phyloP scores from a whole-genome alignment of 37 sponge, comb jelly and placozoan species.

The Lycopodina hypogea region DNA sequence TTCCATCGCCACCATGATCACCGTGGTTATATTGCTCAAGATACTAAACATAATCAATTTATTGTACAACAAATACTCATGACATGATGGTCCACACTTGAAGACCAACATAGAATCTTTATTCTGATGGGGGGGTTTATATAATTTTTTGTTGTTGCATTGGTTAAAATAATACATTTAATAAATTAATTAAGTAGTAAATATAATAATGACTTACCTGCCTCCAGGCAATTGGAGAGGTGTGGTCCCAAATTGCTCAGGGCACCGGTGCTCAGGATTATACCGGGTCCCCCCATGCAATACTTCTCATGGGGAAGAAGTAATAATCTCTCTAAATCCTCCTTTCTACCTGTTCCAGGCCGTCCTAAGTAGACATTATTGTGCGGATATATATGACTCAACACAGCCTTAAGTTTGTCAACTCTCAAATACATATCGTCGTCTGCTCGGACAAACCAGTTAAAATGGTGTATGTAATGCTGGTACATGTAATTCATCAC shows the following conservation, averaged over 20 bases:
- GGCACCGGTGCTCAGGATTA: constrained; percentile 57
- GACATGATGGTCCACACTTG: too few relatives aligned
- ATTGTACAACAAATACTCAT: too few relatives aligned
- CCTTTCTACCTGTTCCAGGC: constrained; percentile 42
- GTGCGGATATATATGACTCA: constrained; percentile 40
- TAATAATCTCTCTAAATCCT: constrained; percentile 33
- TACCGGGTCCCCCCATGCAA: constrained; percentile 83
- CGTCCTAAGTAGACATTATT: constrained; percentile 63
- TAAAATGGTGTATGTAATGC: constrained; percentile 49
- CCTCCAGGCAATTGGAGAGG: constrained; percentile 28
- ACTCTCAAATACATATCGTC: constrained; percentile 58
- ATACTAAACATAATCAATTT: too few relatives aligned
- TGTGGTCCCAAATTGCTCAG: constrained; percentile 42
- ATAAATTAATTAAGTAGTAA: neutral
- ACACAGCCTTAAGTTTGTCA: constrained; percentile 25
- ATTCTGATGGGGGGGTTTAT: too few relatives aligned
- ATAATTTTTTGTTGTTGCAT: too few relatives aligned
- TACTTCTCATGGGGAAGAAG: constrained; percentile 67
- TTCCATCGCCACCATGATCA: constrained; percentile 3
- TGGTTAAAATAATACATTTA: too few relatives aligned
- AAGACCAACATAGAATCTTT: too few relatives aligned
- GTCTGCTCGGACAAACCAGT: constrained; percentile 81
- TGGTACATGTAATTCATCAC: constrained; percentile 71
- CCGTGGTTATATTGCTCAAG: too few relatives aligned
- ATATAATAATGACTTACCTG: constrained; percentile 10